Evolutionary conservation across 1,140 invertebrate genomes (phyloP), one percentile per base, ranked within the genome.

Genomic region (Kradibia gibbosae): DNA sequence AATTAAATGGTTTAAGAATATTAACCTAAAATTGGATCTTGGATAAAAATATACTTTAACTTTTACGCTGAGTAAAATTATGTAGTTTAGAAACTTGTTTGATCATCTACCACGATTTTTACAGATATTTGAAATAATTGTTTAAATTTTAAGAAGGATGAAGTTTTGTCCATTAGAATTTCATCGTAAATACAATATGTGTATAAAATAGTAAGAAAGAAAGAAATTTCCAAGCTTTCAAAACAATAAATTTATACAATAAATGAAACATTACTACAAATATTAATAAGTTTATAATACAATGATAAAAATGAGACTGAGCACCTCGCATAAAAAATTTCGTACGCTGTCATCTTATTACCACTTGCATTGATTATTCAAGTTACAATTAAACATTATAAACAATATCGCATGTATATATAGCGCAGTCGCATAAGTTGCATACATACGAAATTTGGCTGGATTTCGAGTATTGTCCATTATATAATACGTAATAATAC

Each of bases 381-480:
- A 70, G 42, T 45, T 45, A 42, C 25, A 39, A 60, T 36, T 74
- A 10, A 45, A 22, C 53, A 15, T 31, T n/a, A 17, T n/a, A 45
- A 60, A n/a, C 10, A 25, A 22, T 1, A 48, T 3, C 53, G 20
- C 25, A 50, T 34, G 65, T 10, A 48, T 72, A n/a, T 20, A 3
- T 22, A 50, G 57, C 60, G 36, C 34, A 74, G 25, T 36, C 55
- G 57, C 28, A 34, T 20, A 48, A 45, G n/a, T 67, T 72, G 22
- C n/a, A 25, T 36, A 8, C 31, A 36, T 73, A 57, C 2, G 42
- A 75, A 65, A 75, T 81, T 81, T 81, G 79, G 79, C 79, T 81
- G 79, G 73, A 67, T 81, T 75, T 81, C 48, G 72, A 81, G 80
- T 81, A 81, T 76, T 81, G 80, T 81, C 72, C 71, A 39, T 65